These are phyloP conservation scores for Phorcus lineatus DNA, from an alignment of 2,888 invertebrate genomes.

Conservation along the genomic window DNA sequence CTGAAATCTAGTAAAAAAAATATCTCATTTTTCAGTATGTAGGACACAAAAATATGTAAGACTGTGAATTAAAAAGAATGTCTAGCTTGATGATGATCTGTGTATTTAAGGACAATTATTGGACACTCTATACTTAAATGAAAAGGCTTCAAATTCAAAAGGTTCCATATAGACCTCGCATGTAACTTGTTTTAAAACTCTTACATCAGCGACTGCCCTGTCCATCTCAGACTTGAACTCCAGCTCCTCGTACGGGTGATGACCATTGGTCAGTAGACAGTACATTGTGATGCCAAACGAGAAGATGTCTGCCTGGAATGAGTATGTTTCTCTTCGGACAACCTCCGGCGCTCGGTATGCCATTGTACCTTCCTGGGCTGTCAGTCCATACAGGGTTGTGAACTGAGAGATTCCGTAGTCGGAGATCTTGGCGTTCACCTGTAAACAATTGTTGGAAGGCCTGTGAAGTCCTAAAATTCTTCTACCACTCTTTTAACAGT, in stretches of 20 bases:
- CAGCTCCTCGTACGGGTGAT: conserved; percentile 68
- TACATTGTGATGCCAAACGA: conserved; percentile 71
- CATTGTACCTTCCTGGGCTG: conserved; percentile 69
- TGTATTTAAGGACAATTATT: too few relatives aligned
- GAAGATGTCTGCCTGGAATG: conserved; percentile 72
- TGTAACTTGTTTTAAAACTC: too few relatives aligned
- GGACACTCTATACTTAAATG: too few relatives aligned
- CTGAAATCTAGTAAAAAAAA: too few relatives aligned
- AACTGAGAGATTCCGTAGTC: conserved; percentile 73
- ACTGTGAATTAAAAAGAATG: too few relatives aligned
- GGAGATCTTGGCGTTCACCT: conserved; percentile 73
- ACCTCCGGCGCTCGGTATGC: conserved; percentile 73
- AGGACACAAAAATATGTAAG: too few relatives aligned
- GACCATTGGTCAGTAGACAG: conserved; percentile 64
- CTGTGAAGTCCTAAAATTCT: too few relatives aligned
- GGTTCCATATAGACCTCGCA: too few relatives aligned
- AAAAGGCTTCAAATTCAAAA: too few relatives aligned
- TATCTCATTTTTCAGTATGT: too few relatives aligned
- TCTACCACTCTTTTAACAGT: too few relatives aligned
- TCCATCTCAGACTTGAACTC: conserved; percentile 68
- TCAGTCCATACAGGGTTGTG: conserved; percentile 66
- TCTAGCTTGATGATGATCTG: too few relatives aligned
- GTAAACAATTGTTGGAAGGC: conserved; percentile 15
- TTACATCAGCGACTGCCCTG: conserved; percentile 66
- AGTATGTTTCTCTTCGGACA: conserved; percentile 68